A percentile compares a stretch with the other conserved stretches of the same genome.
These are phyloP conservation scores for Steinernema feltiae DNA, from an alignment of 1,140 invertebrate genomes.

Conservation along the genomic window DNA sequence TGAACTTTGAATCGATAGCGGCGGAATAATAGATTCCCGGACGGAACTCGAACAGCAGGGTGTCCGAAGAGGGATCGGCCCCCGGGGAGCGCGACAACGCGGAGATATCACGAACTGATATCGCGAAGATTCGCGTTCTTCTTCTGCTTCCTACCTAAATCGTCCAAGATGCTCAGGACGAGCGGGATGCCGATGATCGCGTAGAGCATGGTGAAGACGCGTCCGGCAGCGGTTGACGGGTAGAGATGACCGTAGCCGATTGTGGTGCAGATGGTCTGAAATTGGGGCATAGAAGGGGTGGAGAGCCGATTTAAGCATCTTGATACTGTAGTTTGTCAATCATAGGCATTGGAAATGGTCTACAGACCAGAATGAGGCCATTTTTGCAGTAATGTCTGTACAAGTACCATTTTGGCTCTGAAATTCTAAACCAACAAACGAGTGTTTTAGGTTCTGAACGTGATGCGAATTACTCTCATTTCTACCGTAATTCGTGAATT, in stretches of 20 bases:
- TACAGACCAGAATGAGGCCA: too few species aligned
- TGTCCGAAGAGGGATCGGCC: background rate
- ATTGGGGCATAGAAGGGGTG: background rate
- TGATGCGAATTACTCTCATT: too few species aligned
- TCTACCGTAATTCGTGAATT: too few species aligned
- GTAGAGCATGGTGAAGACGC: slow-evolving; percentile 81
- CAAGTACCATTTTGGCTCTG: too few species aligned
- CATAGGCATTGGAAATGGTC: too few species aligned
- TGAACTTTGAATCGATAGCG: background rate
- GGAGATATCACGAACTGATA: background rate
- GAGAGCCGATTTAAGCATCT: too few species aligned
- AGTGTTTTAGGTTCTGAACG: too few species aligned
- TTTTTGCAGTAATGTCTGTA: too few species aligned
- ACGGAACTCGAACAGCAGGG: background rate
- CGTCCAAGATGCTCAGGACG: slow-evolving; percentile 64
- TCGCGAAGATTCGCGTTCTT: background rate
- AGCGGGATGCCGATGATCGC: slow-evolving; percentile 88
- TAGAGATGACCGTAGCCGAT: slow-evolving; percentile 48
- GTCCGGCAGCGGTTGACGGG: slow-evolving; percentile 74
- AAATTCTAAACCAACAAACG: too few species aligned
- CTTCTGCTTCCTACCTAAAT: slow-evolving; percentile 38
- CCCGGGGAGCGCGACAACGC: background rate
- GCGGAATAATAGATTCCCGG: background rate
- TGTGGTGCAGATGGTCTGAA: slow-evolving; percentile 52
- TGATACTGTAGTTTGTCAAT: too few species aligned